Conservation (phyloP, 1,140 invertebrate species). For the Drosophila nannoptera region DNA sequence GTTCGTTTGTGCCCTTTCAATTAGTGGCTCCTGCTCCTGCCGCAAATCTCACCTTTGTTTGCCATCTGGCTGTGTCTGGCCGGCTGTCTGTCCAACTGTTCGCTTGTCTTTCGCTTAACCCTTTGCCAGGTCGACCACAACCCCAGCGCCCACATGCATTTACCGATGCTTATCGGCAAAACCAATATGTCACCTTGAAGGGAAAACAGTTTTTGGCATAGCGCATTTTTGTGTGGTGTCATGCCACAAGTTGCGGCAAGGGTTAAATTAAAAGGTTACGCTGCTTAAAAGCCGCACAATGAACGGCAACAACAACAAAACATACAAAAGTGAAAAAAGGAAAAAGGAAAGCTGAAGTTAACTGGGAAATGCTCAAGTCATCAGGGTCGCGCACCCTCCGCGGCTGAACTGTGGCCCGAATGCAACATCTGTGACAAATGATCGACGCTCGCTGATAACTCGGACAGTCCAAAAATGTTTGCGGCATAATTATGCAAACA, state of each 20-base stretch:
- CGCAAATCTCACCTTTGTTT: slow-evolving; percentile 25
- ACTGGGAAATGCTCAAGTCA: slow-evolving; percentile 63
- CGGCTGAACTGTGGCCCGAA: slow-evolving; percentile 48
- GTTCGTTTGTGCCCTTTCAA: too few species aligned
- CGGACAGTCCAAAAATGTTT: slow-evolving; percentile 50
- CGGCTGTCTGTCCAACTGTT: background rate
- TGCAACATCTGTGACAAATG: slow-evolving; percentile 68
- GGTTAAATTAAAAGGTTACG: slow-evolving; percentile 71
- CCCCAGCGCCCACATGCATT: slow-evolving; percentile 39
- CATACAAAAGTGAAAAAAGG: background rate
- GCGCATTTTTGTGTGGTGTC: slow-evolving; percentile 56
- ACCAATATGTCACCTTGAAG: slow-evolving; percentile 72
- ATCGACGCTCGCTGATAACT: slow-evolving; percentile 58
- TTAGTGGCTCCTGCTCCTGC: too few species aligned
- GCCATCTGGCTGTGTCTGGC: slow-evolving; percentile 1
- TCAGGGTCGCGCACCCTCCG: slow-evolving; percentile 47
- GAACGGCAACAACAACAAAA: background rate
- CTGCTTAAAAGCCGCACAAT: slow-evolving; percentile 51
- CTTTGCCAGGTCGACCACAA: slow-evolving; percentile 28
- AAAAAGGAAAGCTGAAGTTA: background rate
- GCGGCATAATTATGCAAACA: slow-evolving; percentile 72
- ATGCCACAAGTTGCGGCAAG: slow-evolving; percentile 61
- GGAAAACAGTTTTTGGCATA: slow-evolving; percentile 48
- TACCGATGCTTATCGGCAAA: slow-evolving; percentile 61
- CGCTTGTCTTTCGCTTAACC: slow-evolving; percentile 4